Conservation (phyloP, 1,140 invertebrate genomes). For the Halyomorpha halys region DNA sequence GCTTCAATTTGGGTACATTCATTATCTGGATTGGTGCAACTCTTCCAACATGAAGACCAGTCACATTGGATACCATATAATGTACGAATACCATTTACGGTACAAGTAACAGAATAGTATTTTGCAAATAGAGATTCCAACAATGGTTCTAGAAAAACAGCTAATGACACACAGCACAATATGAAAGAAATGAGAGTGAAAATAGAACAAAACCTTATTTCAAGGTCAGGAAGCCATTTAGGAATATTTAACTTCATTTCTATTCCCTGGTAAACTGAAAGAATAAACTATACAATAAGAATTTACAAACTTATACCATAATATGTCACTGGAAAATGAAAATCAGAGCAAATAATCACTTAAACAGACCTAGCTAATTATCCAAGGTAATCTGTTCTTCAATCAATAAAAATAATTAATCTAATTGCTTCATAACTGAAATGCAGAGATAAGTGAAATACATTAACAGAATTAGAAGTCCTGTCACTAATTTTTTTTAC, state of each 20-base stretch:
- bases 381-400: too few relatives aligned
- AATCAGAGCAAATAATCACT: too few relatives aligned
- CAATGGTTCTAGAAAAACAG: slow-evolving; percentile 1
- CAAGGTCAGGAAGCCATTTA: neutral
- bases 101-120: neutral
- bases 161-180: slow-evolving; percentile 4
- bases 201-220: slow-evolving; percentile 9
- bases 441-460: too few relatives aligned
- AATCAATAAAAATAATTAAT: too few relatives aligned
- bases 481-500: too few relatives aligned
- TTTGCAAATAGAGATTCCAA: neutral
- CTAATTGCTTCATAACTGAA: too few relatives aligned
- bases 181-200: slow-evolving; percentile 1
- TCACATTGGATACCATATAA: slow-evolving; percentile 33
- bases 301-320: too few relatives aligned
- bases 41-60: slow-evolving; percentile 35
- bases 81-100: neutral
- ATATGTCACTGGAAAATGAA: too few relatives aligned
- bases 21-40: slow-evolving; percentile 34
- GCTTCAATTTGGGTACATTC: slow-evolving; percentile 34
- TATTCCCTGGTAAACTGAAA: neutral
- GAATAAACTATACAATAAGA: too few relatives aligned
- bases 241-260: neutral
- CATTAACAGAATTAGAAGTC: too few relatives aligned
- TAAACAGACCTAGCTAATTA: too few relatives aligned